phyloP scores from a whole-genome alignment of 1,140 invertebrate species.

The Brachionus angularis region DNA sequence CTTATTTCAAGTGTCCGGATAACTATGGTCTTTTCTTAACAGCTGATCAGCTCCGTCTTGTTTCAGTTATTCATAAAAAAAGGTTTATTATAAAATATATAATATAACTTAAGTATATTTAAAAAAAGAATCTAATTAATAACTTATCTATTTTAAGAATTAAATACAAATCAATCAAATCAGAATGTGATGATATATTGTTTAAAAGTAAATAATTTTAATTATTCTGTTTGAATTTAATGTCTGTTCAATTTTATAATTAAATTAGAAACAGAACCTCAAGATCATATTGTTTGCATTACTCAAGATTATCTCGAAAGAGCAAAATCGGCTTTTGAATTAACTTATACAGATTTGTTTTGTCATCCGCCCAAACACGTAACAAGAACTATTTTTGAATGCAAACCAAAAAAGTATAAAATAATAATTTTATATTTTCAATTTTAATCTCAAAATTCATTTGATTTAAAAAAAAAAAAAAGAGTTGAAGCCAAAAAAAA shows the following conservation, averaged over 20 bases:
- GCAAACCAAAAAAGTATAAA: neutral
- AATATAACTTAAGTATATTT: neutral
- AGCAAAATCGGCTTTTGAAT: constrained; percentile 6
- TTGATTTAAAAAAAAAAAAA: neutral
- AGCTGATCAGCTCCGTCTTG: constrained; percentile 9
- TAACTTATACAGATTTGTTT: neutral
- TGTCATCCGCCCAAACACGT: neutral
- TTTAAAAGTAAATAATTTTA: constrained; percentile 41
- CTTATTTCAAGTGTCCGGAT: constrained; percentile 27
- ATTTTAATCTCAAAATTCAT: neutral
- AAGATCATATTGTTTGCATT: neutral
- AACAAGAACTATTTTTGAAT: neutral
- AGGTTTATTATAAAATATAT: neutral
- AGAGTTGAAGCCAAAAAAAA: neutral
- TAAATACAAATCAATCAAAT: constrained; percentile 3
- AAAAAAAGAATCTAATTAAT: neutral
- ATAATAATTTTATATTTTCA: neutral
- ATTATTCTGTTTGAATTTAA: too few relatives aligned
- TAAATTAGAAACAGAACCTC: neutral
- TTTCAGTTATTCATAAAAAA: constrained; percentile 9
- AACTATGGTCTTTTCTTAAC: constrained; percentile 34
- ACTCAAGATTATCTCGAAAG: constrained; percentile 10
- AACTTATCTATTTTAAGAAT: neutral
- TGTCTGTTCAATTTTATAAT: too few relatives aligned
- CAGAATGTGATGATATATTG: constrained; percentile 39